Conservation (phyloP, 2,797 vertebrate species). For the Phylloscopus collybita region DNA sequence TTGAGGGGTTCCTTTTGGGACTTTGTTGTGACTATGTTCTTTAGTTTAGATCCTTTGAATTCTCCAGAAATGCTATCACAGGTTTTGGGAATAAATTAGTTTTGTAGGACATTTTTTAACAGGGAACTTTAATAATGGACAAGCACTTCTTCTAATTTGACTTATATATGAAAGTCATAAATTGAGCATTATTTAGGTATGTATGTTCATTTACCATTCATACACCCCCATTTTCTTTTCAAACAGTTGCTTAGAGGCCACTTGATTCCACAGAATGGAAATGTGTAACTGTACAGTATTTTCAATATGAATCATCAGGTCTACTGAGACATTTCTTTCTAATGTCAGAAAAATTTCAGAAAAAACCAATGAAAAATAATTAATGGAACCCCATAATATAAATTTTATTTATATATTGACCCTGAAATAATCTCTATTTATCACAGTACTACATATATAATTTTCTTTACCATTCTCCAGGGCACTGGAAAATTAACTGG, state of each 20-base stretch:
- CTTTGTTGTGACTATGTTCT: background rate
- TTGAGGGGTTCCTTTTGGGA: background rate
- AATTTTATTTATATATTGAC: background rate
- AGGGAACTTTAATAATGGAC: background rate
- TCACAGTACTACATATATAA: background rate
- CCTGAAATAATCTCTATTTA: background rate
- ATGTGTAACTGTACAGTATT: background rate
- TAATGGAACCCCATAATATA: background rate
- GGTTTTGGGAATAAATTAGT: background rate
- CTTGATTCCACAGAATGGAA: background rate
- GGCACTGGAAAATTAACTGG: background rate
- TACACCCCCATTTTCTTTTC: background rate
- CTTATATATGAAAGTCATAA: background rate
- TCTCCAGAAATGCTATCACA: background rate
- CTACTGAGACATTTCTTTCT: background rate
- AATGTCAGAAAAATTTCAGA: background rate
- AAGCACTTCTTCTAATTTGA: background rate
- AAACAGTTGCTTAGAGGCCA: background rate
- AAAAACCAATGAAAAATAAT: background rate
- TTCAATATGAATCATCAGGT: background rate
- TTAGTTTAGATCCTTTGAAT: background rate
- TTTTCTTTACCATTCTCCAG: background rate
- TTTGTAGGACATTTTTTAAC: background rate
- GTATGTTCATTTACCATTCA: background rate
- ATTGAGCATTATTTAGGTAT: background rate